Base-by-base conservation (phyloP, 2,888 invertebrate species). In the Agrotis segetum region DNA sequence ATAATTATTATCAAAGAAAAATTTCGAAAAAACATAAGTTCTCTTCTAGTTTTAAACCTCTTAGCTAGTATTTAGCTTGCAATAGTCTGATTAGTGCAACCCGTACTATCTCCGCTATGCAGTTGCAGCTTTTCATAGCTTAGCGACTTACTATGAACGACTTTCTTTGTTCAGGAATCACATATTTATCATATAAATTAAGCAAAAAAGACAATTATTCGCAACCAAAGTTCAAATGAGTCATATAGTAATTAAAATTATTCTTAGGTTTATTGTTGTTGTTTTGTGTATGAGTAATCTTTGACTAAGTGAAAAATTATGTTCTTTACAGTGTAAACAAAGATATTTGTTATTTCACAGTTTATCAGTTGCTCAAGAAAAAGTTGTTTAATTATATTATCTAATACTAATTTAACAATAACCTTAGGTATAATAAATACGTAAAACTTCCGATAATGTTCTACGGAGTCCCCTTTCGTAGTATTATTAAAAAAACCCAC, bases 161-260 rank as follows among this genome's bases (percentile, higher is more conserved):
- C 21, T 67, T 71, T 66, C 67, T 71, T 74, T 68, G 64, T 74
- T 52, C 53, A 47, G 49, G 21, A 71, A 56, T 46, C 7, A 60
- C 47, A 29, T 11, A 29, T n/a, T 50, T 44, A 46, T 34, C 19
- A 72, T 58, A 46, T 13, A 66, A 29, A 60, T 61, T 46, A 67
- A 71, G 69, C 66, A 53, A 59, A 67, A 58, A 58, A 60, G 13
- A 19, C 16, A 17, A 59, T 61, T 49, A 67, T 34, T 52, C 29
- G 66, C 47, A 61, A 56, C 14, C 67, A 75, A 67, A 81, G 82
- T 66, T 62, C 72, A 81, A 60, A 68, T 82, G 72, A 60, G 58
- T 71, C 67, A 63, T 64, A 60, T 47, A 6, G 61, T 69, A 55
- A 69, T 65, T 59, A 73, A 55, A 66, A 50, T 24, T 16, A 59